phyloP scores from a whole-genome alignment of 2,113 vertebrate genomes.

The Cebidichthys violaceus region DNA sequence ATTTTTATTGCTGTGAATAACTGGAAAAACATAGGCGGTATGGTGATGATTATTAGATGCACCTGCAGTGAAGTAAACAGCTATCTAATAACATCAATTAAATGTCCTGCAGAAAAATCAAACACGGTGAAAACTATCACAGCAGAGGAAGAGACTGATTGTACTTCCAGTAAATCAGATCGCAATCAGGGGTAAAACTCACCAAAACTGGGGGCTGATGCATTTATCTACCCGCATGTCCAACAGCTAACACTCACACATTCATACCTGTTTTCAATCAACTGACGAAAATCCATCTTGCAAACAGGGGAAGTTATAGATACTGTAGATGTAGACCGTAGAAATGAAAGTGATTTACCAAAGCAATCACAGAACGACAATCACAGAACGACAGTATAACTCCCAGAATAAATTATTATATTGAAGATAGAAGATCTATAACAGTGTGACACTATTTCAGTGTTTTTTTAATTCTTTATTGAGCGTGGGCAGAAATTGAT shows the following conservation, averaged over 20 bases:
- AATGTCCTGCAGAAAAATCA: slow-evolving; percentile 1
- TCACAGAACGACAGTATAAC: not conserved
- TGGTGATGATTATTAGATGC: slow-evolving; percentile 1
- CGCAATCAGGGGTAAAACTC: not conserved
- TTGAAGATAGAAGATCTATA: not conserved
- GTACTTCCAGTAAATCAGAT: not conserved
- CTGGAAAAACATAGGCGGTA: not conserved
- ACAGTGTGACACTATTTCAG: not conserved
- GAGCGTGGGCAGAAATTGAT: not conserved
- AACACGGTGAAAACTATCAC: not conserved
- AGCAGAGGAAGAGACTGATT: not conserved
- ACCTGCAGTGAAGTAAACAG: not conserved
- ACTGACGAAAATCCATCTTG: not conserved
- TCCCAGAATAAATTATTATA: not conserved
- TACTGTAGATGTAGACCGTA: not conserved
- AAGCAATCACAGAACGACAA: not conserved
- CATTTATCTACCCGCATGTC: no score
- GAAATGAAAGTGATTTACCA: not conserved
- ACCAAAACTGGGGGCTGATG: not conserved
- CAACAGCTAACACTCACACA: not conserved
- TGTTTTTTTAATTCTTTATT: not conserved
- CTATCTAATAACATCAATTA: not conserved
- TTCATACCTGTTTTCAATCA: not conserved
- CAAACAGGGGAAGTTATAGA: not conserved
- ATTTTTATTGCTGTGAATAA: not conserved